These are phyloP conservation scores for Corbicula japonica DNA, from an alignment of 2,888 invertebrate species.

Conservation along the genomic window DNA sequence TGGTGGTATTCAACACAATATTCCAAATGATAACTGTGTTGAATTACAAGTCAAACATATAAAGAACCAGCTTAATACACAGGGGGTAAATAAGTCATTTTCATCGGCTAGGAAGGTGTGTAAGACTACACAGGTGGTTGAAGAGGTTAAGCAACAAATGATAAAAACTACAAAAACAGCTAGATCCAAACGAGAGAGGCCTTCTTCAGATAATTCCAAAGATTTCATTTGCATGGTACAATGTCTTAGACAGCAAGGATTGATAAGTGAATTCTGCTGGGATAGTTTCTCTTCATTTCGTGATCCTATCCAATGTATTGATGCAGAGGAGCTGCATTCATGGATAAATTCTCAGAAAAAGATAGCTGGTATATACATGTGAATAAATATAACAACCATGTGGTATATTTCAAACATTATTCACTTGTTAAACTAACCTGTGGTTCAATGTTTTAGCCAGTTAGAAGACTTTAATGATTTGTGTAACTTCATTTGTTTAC, in stretches of 20 bases:
- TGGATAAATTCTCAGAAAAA: slow-evolving; percentile 26
- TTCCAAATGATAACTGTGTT: slow-evolving; percentile 42
- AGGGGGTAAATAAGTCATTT: slow-evolving; percentile 36
- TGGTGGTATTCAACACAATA: slow-evolving; percentile 30
- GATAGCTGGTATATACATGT: slow-evolving; percentile 8
- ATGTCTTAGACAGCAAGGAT: slow-evolving; percentile 10
- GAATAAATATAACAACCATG: too few relatives aligned
- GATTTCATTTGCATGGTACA: slow-evolving; percentile 19
- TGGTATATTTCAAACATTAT: too few relatives aligned
- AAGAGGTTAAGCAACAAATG: slow-evolving; percentile 10
- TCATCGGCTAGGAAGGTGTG: slow-evolving; percentile 20
- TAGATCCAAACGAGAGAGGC: slow-evolving; percentile 1
- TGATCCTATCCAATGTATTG: slow-evolving; percentile 23
- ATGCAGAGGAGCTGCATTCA: slow-evolving; percentile 12
- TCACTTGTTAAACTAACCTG: too few relatives aligned
- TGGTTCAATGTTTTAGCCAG: too few relatives aligned
- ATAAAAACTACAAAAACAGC: slow-evolving; percentile 9
- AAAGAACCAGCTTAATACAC: slow-evolving; percentile 25
- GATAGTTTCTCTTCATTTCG: slow-evolving; percentile 10
- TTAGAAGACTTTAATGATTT: too few relatives aligned
- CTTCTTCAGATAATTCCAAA: slow-evolving; percentile 12
- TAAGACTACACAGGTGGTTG: slow-evolving; percentile 36
- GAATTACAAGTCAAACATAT: slow-evolving; percentile 34
- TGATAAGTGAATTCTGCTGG: slow-evolving; percentile 3
- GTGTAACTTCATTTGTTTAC: too few relatives aligned